These are phyloP conservation scores for Gorsachius goisagi DNA, from an alignment of 2,113 vertebrate species.

Conservation along the genomic window DNA sequence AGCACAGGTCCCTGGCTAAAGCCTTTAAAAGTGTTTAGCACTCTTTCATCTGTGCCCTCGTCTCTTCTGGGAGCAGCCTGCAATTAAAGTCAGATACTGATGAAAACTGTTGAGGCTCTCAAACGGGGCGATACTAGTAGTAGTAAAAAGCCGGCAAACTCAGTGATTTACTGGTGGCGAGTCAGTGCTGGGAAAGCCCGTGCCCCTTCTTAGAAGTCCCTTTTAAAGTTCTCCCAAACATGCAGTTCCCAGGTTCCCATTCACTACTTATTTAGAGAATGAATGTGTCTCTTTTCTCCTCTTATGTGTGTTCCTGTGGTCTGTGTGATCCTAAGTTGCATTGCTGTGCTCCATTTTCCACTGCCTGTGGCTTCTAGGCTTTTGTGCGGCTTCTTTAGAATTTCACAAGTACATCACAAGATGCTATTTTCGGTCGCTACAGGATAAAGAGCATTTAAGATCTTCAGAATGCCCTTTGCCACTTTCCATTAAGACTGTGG, in stretches of 20 bases:
- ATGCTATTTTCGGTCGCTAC: conserved; percentile 23
- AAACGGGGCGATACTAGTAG: neutral
- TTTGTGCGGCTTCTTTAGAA: conserved; percentile 49
- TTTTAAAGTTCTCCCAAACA: neutral
- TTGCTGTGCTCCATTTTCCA: conserved; percentile 36
- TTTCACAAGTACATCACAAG: conserved; percentile 67
- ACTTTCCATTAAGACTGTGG: conserved; percentile 14
- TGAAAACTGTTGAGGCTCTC: neutral
- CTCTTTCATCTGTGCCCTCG: conserved; percentile 30
- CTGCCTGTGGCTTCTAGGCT: conserved; percentile 49
- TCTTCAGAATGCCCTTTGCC: conserved; percentile 49
- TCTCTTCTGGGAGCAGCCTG: conserved; percentile 50
- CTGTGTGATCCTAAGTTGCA: conserved; percentile 13
- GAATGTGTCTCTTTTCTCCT: neutral
- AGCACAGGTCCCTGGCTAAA: conserved; percentile 38
- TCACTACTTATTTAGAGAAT: neutral
- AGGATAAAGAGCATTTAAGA: conserved; percentile 37
- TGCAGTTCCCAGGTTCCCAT: neutral
- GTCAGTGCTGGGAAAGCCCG: neutral
- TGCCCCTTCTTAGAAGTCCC: neutral
- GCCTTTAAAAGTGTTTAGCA: conserved; percentile 27
- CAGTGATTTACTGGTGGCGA: neutral
- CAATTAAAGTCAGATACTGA: conserved; percentile 10
- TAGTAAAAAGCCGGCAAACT: neutral
- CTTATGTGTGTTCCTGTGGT: neutral